A percentile compares a stretch with the other conserved stretches of the same genome.
Evolutionary conservation across 2,888 invertebrate species (phyloP).

Genomic region (Tigriopus californicus): DNA sequence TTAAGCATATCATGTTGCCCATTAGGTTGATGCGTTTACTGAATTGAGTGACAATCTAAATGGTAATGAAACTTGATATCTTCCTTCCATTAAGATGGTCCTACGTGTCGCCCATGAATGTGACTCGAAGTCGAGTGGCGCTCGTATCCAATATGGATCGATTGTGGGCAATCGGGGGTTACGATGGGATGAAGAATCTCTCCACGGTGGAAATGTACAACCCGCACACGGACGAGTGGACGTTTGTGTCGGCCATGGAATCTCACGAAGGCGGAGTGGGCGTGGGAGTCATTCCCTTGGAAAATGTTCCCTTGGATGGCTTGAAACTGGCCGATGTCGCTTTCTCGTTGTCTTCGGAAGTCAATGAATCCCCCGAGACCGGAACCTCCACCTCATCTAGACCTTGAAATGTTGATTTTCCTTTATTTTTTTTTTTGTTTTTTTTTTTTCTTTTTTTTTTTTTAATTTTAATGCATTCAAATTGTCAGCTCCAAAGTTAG

Average conservation of each 20-base stretch:
- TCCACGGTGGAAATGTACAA: constrained; percentile 69
- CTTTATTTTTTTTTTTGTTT: no score
- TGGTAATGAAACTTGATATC: no score
- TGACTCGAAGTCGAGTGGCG: constrained; percentile 59
- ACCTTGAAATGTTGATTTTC: no score
- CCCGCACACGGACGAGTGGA: constrained; percentile 49
- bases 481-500: no score
- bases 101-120: constrained; percentile 56
- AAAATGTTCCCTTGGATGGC: not conserved
- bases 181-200: constrained; percentile 52
- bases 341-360: no score
- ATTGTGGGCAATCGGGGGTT: constrained; percentile 59
- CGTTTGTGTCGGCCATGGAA: constrained; percentile 53
- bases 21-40: constrained; percentile 1
- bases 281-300: constrained; percentile 52
- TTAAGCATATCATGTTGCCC: not conserved
- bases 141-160: constrained; percentile 64
- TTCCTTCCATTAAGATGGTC: constrained; percentile 39
- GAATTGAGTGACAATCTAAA: no score
- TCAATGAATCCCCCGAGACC: no score
- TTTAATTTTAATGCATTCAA: no score
- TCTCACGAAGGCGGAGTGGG: constrained; percentile 77
- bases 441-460: no score
- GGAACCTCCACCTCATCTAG: no score
- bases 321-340: no score